Evolutionary conservation across 2,113 vertebrate genomes (phyloP).

Genomic region (Vimba vimba): DNA sequence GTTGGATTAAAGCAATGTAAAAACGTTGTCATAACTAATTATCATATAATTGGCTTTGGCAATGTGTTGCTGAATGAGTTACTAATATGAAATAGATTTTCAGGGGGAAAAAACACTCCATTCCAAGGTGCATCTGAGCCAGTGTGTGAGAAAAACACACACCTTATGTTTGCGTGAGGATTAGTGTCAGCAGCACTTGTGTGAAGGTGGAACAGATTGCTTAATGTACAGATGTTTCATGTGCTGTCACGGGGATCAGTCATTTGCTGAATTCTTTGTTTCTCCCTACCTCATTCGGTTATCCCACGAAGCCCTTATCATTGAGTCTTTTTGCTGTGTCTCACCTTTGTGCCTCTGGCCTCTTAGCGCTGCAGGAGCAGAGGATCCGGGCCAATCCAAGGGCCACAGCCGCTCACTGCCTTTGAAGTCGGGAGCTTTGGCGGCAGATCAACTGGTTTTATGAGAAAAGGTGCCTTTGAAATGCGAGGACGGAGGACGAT

Average conservation of each 20-base stretch:
- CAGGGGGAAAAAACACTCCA: background rate
- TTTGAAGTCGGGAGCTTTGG: slow-evolving; percentile 52
- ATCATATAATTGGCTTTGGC: no score
- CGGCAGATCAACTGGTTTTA: slow-evolving; percentile 53
- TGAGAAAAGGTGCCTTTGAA: slow-evolving; percentile 50
- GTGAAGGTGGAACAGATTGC: slow-evolving; percentile 21
- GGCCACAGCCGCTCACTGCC: slow-evolving; percentile 3
- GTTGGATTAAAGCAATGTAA: no score
- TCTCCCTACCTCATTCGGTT: background rate
- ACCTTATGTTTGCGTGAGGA: slow-evolving; percentile 6
- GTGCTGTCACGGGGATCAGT: slow-evolving; percentile 43
- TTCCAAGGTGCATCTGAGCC: background rate
- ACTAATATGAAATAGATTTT: background rate
- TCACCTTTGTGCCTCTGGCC: slow-evolving; percentile 37
- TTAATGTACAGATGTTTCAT: slow-evolving; percentile 45
- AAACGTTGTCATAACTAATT: no score
- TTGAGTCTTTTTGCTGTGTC: slow-evolving; percentile 4
- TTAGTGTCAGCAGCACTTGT: slow-evolving; percentile 21
- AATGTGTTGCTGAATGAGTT: background rate
- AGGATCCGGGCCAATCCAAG: slow-evolving; percentile 42
- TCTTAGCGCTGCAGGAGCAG: slow-evolving; percentile 20
- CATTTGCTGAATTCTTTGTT: slow-evolving; percentile 51
- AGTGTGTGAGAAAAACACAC: background rate
- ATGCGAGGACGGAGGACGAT: slow-evolving; percentile 11
- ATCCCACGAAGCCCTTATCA: slow-evolving; percentile 17